Evolutionary conservation across 2,113 vertebrate genomes (phyloP).

Genomic region (Penelope pileata): DNA sequence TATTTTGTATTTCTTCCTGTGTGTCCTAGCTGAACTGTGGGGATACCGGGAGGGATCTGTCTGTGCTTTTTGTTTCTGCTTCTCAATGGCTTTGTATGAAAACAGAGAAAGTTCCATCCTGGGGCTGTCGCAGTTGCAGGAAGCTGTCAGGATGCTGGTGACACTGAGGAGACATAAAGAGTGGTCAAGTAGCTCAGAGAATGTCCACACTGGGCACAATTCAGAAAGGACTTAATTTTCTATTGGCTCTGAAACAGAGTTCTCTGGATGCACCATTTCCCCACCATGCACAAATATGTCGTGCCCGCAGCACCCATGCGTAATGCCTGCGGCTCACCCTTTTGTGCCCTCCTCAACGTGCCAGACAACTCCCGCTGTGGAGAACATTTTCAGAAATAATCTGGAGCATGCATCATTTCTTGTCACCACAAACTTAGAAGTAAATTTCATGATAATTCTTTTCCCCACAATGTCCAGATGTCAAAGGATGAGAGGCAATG

Average conservation of each 20-base stretch:
- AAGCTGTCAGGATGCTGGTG: not conserved
- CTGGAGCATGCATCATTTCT: not conserved
- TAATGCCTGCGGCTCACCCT: not conserved
- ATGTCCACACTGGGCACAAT: not conserved
- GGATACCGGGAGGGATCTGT: not conserved
- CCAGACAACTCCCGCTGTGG: not conserved
- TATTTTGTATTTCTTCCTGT: not conserved
- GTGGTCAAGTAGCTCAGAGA: not conserved
- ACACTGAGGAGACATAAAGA: not conserved
- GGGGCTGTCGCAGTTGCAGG: not conserved
- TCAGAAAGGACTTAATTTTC: not conserved
- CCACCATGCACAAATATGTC: not conserved
- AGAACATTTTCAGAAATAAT: not conserved
- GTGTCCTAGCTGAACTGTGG: not conserved
- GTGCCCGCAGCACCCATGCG: accelerated
- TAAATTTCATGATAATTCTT: not conserved
- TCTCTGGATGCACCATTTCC: not conserved
- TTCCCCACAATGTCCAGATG: not conserved
- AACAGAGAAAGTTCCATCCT: not conserved
- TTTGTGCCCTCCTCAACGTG: not conserved
- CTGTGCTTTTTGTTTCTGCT: not conserved
- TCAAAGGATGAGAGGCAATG: too few relatives aligned
- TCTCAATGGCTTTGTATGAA: not conserved
- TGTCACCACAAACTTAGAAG: not conserved
- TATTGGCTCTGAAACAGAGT: accelerated